These are phyloP conservation scores for Venturia canescens DNA, from an alignment of 1,140 invertebrate genomes.

Conservation along the genomic window DNA sequence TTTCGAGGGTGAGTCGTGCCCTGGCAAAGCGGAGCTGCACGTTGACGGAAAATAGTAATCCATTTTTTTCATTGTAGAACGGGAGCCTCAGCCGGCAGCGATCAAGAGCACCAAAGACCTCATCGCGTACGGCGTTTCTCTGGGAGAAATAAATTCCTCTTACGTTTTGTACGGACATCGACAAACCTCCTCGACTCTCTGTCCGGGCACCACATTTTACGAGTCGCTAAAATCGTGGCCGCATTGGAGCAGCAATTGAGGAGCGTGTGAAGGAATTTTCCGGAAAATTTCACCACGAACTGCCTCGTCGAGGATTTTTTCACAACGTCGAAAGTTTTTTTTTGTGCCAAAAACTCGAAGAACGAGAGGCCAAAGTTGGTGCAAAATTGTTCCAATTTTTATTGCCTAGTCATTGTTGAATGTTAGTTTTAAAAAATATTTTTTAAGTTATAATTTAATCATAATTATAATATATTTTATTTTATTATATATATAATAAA, in stretches of 20 bases:
- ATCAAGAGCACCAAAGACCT: constrained; percentile 70
- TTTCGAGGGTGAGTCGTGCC: constrained; percentile 65
- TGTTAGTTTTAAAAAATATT: no score
- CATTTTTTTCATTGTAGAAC: constrained; percentile 71
- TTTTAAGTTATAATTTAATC: no score
- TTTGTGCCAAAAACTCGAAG: no score
- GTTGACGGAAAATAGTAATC: not conserved
- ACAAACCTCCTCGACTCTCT: constrained; percentile 72
- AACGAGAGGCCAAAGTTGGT: no score
- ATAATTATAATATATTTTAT: no score
- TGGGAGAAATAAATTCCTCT: constrained; percentile 64
- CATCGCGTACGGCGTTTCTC: constrained; percentile 72
- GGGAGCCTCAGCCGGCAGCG: constrained; percentile 71
- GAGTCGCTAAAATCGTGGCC: constrained; percentile 78
- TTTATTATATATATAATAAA: no score
- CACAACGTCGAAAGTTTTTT: not conserved
- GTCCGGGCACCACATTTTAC: constrained; percentile 78
- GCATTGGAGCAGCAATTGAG: constrained; percentile 62
- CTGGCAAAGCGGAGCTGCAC: constrained; percentile 38
- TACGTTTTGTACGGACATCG: constrained; percentile 77
- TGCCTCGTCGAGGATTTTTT: not conserved
- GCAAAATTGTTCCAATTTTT: no score
- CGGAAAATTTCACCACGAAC: not conserved
- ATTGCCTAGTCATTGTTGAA: no score
- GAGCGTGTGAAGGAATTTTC: not conserved